Evolutionary conservation across 1,140 invertebrate species (phyloP).

Genomic region (Lepidotrigona ventralis): DNA sequence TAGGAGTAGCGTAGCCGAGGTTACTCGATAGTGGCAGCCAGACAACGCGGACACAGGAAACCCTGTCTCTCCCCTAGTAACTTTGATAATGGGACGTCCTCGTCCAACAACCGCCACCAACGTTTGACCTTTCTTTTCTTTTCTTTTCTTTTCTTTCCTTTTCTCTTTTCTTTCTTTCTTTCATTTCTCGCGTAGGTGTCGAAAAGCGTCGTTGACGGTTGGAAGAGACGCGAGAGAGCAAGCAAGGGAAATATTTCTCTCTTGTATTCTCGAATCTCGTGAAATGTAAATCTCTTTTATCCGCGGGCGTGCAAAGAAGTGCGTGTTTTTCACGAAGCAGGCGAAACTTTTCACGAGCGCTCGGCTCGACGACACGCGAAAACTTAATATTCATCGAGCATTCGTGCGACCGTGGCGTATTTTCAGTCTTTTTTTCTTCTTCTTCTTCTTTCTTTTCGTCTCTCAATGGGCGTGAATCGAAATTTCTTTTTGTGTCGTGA

Average conservation of each 20-base stretch:
- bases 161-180: background rate
- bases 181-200: background rate
- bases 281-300: conserved; percentile 63
- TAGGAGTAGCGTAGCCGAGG: background rate
- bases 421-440: background rate
- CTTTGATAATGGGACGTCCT: background rate
- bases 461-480: background rate
- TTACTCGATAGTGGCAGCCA: background rate
- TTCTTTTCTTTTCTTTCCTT: background rate
- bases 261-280: conserved; percentile 53
- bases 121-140: background rate
- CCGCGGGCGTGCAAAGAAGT: conserved; percentile 46
- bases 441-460: too few relatives aligned
- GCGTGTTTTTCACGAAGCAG: conserved; percentile 5
- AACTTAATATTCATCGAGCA: background rate
- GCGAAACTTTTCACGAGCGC: conserved; percentile 4
- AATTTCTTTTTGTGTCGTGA: background rate
- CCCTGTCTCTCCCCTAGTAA: background rate
- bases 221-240: background rate
- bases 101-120: background rate
- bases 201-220: background rate
- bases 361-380: background rate
- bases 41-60: background rate
- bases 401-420: background rate
- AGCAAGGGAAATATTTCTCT: conserved; percentile 37